Conservation (phyloP, 2,888 invertebrate species). For the Leptinotarsa peninsularis region DNA sequence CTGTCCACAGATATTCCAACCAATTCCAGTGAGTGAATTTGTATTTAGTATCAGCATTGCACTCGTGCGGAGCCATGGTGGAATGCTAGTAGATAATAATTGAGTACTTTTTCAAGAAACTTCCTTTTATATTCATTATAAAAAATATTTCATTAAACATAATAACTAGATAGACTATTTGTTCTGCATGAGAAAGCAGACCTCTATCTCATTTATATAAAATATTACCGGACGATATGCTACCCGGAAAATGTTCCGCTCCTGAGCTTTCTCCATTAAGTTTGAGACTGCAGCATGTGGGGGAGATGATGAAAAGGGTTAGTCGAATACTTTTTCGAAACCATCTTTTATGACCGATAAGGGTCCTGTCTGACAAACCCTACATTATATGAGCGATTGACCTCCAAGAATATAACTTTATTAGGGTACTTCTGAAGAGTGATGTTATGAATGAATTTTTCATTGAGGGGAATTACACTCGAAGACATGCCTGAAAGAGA, state of each 20-base stretch:
- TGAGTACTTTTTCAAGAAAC: too few relatives aligned
- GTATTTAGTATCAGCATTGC: too few relatives aligned
- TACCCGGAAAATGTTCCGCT: constrained; percentile 1
- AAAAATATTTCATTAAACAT: too few relatives aligned
- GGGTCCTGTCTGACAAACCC: constrained; percentile 34
- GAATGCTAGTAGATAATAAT: too few relatives aligned
- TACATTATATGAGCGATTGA: constrained; percentile 36
- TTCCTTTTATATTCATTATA: too few relatives aligned
- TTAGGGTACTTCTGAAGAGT: constrained; percentile 3
- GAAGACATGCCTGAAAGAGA: too few relatives aligned
- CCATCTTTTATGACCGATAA: constrained; percentile 29
- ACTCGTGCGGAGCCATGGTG: too few relatives aligned
- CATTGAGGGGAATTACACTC: too few relatives aligned
- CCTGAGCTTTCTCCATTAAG: not conserved
- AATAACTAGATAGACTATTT: too few relatives aligned
- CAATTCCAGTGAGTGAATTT: too few relatives aligned
- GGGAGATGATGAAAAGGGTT: constrained; percentile 44
- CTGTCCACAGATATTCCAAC: too few relatives aligned
- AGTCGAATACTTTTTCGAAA: constrained; percentile 24
- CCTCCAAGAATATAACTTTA: constrained; percentile 26
- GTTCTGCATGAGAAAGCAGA: not conserved
- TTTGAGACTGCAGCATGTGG: constrained; percentile 47
- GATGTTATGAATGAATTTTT: not conserved
- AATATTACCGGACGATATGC: not conserved
- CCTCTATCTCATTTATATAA: not conserved